Conservation (phyloP, 2,113 vertebrate species). For the Rhea pennata region DNA sequence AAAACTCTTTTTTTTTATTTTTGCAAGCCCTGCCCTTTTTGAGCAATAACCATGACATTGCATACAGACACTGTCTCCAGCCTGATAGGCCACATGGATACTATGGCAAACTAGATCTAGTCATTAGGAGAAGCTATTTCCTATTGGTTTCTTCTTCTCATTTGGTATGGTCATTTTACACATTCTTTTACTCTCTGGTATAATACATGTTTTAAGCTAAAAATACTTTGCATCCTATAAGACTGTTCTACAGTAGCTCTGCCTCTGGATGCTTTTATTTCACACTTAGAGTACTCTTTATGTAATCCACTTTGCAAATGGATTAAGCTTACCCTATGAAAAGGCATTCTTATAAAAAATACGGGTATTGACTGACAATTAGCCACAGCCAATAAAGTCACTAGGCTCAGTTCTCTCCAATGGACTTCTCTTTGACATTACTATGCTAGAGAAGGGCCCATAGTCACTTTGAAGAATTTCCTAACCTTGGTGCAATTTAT, state of each 20-base stretch:
- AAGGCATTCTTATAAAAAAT: background rate
- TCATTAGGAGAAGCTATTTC: constrained; percentile 30
- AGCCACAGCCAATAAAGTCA: background rate
- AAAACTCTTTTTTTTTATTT: background rate
- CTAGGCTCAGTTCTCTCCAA: background rate
- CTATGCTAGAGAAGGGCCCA: background rate
- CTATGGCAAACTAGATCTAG: background rate
- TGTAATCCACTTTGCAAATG: background rate
- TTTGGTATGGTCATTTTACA: constrained; percentile 5
- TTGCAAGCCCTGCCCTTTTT: constrained; percentile 27
- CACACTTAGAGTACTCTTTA: background rate
- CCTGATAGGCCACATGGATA: constrained; percentile 38
- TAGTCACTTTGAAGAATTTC: background rate
- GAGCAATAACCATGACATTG: constrained; percentile 16
- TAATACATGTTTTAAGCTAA: constrained; percentile 50
- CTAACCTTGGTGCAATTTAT: background rate
- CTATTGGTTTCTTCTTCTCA: constrained; percentile 35
- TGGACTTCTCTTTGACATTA: accelerated
- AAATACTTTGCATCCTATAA: background rate
- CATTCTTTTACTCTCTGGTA: background rate
- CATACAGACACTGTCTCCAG: constrained; percentile 50
- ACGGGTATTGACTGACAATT: background rate
- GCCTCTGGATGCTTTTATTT: background rate
- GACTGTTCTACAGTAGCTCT: background rate
- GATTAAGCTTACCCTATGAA: background rate